phyloP scores from a whole-genome alignment of 2,797 vertebrate species.

The Euthynnus affinis region DNA sequence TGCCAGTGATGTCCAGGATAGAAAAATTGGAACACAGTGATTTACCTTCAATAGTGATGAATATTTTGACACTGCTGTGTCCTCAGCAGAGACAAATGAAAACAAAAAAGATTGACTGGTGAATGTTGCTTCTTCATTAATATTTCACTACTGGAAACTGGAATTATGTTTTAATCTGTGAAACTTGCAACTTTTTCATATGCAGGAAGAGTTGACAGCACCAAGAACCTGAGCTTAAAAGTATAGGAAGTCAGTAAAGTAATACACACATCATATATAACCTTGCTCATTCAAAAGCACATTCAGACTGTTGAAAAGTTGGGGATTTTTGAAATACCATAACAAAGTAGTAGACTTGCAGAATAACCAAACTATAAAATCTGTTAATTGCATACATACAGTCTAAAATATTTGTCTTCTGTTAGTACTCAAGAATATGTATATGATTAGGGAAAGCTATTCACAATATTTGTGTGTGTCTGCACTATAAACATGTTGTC shows the following conservation, averaged over 20 bases:
- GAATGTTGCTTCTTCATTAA: neutral
- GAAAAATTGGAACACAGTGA: neutral
- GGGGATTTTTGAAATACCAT: neutral
- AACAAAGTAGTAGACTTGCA: neutral
- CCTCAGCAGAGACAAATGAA: neutral
- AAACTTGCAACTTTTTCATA: neutral
- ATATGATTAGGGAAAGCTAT: neutral
- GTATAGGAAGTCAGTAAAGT: neutral
- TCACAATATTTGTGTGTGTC: neutral
- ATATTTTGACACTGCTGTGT: neutral
- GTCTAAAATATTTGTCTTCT: neutral
- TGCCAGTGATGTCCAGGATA: too few species aligned
- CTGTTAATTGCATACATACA: neutral
- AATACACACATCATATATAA: neutral
- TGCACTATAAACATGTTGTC: constrained; percentile 53
- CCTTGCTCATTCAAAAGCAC: neutral
- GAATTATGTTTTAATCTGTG: neutral
- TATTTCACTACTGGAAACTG: neutral
- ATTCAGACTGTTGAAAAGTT: neutral
- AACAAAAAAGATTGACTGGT: neutral
- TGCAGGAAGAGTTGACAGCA: neutral
- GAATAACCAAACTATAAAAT: neutral
- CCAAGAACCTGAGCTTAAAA: neutral
- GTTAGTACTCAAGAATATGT: neutral
- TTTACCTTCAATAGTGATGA: neutral